Evolutionary conservation across 2,888 invertebrate genomes (phyloP).

Genomic region (Ischnura elegans): DNA sequence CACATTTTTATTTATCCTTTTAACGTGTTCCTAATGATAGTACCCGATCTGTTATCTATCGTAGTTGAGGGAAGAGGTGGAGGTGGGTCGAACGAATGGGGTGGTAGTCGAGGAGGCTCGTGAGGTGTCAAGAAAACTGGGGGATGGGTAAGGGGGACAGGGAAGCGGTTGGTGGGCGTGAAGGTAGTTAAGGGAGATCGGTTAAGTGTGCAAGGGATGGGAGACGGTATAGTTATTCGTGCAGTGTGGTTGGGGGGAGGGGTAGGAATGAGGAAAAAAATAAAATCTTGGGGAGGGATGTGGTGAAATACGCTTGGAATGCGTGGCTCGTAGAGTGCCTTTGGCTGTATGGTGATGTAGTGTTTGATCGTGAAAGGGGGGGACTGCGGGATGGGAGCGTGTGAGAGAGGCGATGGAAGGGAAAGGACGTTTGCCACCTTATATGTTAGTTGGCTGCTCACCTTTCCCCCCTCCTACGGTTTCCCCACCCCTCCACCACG

Average conservation of each 20-base stretch:
- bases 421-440: slow-evolving; percentile 63
- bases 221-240: not conserved
- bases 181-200: not conserved
- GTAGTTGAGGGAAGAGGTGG: not conserved
- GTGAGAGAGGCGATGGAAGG: slow-evolving; percentile 25
- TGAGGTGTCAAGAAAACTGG: not conserved
- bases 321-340: slow-evolving; percentile 60
- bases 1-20: not conserved
- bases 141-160: not conserved
- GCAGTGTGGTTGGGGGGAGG: not conserved
- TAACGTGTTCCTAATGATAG: slow-evolving; percentile 5
- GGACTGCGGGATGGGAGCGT: slow-evolving; percentile 46
- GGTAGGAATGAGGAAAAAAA: not conserved
- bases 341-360: slow-evolving; percentile 66
- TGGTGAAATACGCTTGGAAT: slow-evolving; percentile 62
- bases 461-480: slow-evolving; percentile 3
- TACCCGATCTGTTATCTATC: slow-evolving; percentile 16
- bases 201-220: not conserved
- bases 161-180: not conserved
- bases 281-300: not conserved
- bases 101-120: not conserved
- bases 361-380: slow-evolving; percentile 63
- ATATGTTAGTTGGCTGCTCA: slow-evolving; percentile 60
- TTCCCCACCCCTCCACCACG: not conserved
- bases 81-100: not conserved